phyloP scores from a whole-genome alignment of 2,888 invertebrate genomes.

The Panopea generosa region DNA sequence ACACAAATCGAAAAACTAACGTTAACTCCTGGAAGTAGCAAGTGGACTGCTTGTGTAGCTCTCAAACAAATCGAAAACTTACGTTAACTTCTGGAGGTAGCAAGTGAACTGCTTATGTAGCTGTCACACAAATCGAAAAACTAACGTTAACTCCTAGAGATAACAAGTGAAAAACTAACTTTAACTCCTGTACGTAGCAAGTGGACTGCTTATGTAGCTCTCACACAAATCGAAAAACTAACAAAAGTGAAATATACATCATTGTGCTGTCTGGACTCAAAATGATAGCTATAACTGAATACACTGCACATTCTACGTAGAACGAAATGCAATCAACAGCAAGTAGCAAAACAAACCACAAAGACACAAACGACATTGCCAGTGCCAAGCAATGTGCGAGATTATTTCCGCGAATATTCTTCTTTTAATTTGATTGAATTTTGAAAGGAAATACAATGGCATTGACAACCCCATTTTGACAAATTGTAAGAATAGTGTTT shows the following conservation, averaged over 20 bases:
- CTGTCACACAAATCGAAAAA: too few species aligned
- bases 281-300: constrained; percentile 41
- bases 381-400: constrained; percentile 34
- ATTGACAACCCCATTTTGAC: background rate
- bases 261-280: constrained; percentile 40
- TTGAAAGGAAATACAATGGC: constrained; percentile 19
- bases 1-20: too few species aligned
- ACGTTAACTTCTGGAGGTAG: too few species aligned
- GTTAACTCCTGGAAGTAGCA: too few species aligned
- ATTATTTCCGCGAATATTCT: constrained; percentile 30
- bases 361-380: constrained; percentile 28
- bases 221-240: constrained; percentile 40
- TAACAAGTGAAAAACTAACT: too few species aligned
- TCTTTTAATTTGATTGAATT: constrained; percentile 20
- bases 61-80: too few species aligned
- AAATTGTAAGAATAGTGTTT: background rate
- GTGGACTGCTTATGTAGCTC: too few species aligned
- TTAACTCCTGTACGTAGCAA: too few species aligned
- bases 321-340: constrained; percentile 46
- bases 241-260: constrained; percentile 35
- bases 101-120: too few species aligned
- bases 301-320: constrained; percentile 49
- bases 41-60: too few species aligned
- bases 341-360: constrained; percentile 33
- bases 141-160: too few species aligned